Evolutionary conservation across 2,888 invertebrate species (phyloP), one percentile per base, ranked within the genome.

Genomic region (Auanema freiburgensis): DNA sequence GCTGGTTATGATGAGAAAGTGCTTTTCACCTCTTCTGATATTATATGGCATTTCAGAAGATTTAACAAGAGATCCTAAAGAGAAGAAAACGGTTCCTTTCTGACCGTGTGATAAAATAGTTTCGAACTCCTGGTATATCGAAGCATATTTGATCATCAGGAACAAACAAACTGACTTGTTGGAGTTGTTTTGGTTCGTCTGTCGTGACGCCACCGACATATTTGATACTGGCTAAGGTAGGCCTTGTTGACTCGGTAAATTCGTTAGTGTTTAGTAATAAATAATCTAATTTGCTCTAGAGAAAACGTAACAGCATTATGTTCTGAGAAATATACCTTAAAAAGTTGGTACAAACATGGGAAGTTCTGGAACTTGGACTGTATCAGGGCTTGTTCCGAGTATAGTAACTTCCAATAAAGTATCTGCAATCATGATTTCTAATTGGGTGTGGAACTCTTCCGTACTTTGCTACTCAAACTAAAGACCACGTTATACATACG

Each of bases 251-350:
- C 51, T 68, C 68, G 11, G 68, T 68, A 25, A 68, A 66, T 42
- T 68, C 68, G 55, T 68, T 68, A 18, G 63, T 59, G 42, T 68
- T 68, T 49, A 65, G 46, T n/a, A 68, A 55, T 10, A 66, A 44
- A 49, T 63, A 68, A 21, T 66, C 68, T 18, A 56, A 63, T 58
- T 63, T 62, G 12, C 41, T 10, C 56, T 59, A 46, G 11, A 61
- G 44, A 53, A 16, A 14, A 52, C 8, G 52, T 0, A 55, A 5
- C 41, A 25, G 24, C 25, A 8, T 55, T n/a, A 40, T 40, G 41
- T 40, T 6, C 25, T 12, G 11, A 55, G 4, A 5, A 4, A n/a
- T 23, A 16, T 33, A 33, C 33, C 33, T 33, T 33, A 33, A 33
- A 33, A 5, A 33, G 33, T 33, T 33, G 33, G 33, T 52, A n/a